Evolutionary conservation across 35 echinoderm and acorn worm genomes (phyloP).

Genomic region (Ptychodera flava): DNA sequence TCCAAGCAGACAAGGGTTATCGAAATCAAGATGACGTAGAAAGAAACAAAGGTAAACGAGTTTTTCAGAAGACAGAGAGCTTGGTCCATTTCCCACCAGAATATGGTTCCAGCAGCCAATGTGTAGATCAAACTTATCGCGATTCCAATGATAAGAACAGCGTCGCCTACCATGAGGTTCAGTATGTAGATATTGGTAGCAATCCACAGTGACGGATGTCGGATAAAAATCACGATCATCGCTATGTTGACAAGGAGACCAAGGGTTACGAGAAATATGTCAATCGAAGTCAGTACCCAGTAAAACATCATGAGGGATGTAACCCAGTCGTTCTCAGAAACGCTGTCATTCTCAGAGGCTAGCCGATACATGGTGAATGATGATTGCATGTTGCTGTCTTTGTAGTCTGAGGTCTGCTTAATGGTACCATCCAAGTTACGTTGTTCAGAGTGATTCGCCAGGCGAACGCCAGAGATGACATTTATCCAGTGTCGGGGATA

Average conservation of each 20-base stretch:
- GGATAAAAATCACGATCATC: not conserved
- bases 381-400: too few species aligned
- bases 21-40: not conserved
- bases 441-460: too few species aligned
- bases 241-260: not conserved
- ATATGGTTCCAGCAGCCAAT: not conserved
- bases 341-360: not conserved
- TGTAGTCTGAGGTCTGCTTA: too few species aligned
- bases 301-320: not conserved
- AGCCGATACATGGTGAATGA: too few species aligned
- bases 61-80: not conserved
- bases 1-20: not conserved
- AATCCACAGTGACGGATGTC: not conserved
- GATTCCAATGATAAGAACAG: not conserved
- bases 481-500: too few species aligned
- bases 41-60: not conserved
- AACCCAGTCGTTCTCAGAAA: not conserved
- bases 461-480: too few species aligned
- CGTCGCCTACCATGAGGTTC: not conserved
- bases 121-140: not conserved
- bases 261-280: not conserved
- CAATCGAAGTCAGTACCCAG: not conserved
- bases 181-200: not conserved
- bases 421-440: too few species aligned
- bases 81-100: not conserved